Base-by-base conservation (phyloP, 2,888 invertebrate species). In the Lordiphosa andalusiaca region DNA sequence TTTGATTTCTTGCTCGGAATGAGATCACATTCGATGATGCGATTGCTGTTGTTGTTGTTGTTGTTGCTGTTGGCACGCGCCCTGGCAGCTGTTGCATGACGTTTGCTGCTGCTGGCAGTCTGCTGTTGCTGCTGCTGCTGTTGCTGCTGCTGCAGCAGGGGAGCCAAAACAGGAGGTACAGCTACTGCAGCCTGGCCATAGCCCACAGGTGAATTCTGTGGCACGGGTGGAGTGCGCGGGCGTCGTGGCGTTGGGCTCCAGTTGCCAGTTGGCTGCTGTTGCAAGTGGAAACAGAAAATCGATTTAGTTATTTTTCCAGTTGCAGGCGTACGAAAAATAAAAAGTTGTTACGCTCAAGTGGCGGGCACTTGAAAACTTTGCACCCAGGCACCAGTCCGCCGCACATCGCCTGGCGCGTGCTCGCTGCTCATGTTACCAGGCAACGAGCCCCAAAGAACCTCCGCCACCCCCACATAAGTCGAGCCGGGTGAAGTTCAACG, bases 1-100 rank as follows among this genome's bases (percentile, higher is more conserved):
- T 86, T 87, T 49, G 87, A 86, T 73, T 86, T 88, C 63, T 85
- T 88, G 67, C 83, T 87, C 60, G 87, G 87, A 51, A 85, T 88
- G 39, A 87, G 85, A 70, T 87, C 87, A 67, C 86, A 87, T 67
- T 88, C 88, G 6, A 86, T 85, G 30, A 86, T 80, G 41, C 87
- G 88, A 75, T 71, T 88, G 49, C 13, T 59, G 9, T 21, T 37
- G 16, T 16, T 16, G 16, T 1, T 16, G 38, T n/a, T 65, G 69
- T 47, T n/a, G 58, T 30, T 44, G 61, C 46, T 52, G 55, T 19
- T 56, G 30, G 30, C 30, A 9, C 30, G 30, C 0, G 30, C 9
- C 30, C 9, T 30, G 30, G 30, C 30, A 30, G 68, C 2, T 23
- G 39, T 37, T 13, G 46, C 50, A 69, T 35, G 42, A 19, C 69